A percentile compares a stretch with the other conserved stretches of the same genome.
Evolutionary conservation across 2,113 vertebrate species (phyloP).

Genomic region (Ailuropoda melanoleuca): DNA sequence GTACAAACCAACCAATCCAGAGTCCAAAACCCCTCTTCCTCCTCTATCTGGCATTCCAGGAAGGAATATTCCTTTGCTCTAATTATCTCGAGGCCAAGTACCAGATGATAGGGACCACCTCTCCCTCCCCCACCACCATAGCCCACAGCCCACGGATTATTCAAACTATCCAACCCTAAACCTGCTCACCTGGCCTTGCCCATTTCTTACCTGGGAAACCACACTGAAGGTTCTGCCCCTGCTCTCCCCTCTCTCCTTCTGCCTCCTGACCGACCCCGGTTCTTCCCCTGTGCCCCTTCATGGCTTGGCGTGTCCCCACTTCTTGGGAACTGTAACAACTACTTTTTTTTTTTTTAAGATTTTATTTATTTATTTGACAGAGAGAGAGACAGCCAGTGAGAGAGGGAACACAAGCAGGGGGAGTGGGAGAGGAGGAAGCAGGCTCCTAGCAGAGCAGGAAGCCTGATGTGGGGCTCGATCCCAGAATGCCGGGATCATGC

Average conservation of each 20-base stretch:
- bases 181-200: neutral
- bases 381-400: no score
- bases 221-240: neutral
- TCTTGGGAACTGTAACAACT: neutral
- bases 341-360: neutral
- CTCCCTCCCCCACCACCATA: neutral
- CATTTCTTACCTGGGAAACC: neutral
- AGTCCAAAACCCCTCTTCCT: neutral
- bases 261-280: neutral
- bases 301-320: fast-evolving
- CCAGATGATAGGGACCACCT: neutral
- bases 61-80: neutral
- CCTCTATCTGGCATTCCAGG: neutral
- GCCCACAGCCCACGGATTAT: neutral
- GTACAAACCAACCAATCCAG: neutral
- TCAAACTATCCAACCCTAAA: neutral
- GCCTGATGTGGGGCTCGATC: no score
- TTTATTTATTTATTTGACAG: no score
- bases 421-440: no score
- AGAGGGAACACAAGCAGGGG: no score
- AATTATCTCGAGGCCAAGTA: neutral
- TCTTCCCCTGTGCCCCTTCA: neutral
- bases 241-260: neutral
- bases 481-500: no score
- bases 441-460: no score